A percentile compares a stretch with the other conserved stretches of the same genome.
Conservation (phyloP, 2,888 invertebrate genomes). For the Pocota personata region DNA sequence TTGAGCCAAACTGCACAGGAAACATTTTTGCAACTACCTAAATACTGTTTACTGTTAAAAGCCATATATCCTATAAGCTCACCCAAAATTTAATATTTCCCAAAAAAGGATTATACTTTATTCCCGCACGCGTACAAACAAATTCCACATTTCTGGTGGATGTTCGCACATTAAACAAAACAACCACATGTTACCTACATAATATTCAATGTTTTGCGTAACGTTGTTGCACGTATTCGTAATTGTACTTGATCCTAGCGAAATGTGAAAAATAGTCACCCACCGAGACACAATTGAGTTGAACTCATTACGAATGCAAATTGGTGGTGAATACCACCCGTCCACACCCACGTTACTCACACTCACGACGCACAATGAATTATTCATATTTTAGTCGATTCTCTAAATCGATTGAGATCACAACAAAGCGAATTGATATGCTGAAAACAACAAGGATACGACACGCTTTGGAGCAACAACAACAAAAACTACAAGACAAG, state of each 20-base stretch:
- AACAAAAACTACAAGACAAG: not conserved
- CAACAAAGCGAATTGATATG: constrained; percentile 54
- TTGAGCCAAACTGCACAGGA: too few relatives aligned
- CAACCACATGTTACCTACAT: not conserved
- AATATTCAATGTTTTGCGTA: constrained; percentile 24
- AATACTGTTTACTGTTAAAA: too few relatives aligned
- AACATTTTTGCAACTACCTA: too few relatives aligned
- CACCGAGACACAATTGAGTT: constrained; percentile 15
- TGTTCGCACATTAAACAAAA: not conserved
- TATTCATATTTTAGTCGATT: constrained; percentile 54
- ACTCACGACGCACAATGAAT: constrained; percentile 47
- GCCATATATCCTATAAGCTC: not conserved
- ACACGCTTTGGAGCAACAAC: constrained; percentile 8
- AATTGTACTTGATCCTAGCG: constrained; percentile 39
- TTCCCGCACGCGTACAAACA: not conserved
- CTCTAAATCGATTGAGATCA: constrained; percentile 60
- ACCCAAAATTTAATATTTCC: not conserved
- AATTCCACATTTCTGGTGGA: not conserved
- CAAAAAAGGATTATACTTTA: not conserved
- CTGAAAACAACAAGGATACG: constrained; percentile 29
- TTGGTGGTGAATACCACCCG: constrained; percentile 25
- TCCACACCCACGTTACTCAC: not conserved
- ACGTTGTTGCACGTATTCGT: constrained; percentile 13
- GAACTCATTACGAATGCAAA: constrained; percentile 61
- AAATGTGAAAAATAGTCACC: constrained; percentile 36